phyloP scores from a whole-genome alignment of 1,140 invertebrate species.

The Papilio dardanus region DNA sequence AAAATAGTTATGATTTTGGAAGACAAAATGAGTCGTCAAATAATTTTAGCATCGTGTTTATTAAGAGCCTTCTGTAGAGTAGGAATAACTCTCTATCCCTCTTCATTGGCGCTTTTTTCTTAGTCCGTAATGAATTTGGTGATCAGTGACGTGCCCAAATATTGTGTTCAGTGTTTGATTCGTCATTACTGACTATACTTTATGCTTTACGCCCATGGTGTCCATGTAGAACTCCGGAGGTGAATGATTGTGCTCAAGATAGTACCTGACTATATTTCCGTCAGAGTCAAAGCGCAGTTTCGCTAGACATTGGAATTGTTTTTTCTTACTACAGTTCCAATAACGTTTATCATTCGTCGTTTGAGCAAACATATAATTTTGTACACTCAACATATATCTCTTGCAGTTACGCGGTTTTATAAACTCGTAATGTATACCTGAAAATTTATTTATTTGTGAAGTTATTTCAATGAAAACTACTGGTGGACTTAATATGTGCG shows the following conservation, averaged over 20 bases:
- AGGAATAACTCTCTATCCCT: too few species aligned
- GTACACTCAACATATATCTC: constrained; percentile 41
- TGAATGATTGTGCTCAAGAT: constrained; percentile 46
- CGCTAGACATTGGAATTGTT: constrained; percentile 49
- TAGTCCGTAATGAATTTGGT: too few species aligned
- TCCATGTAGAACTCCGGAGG: constrained; percentile 33
- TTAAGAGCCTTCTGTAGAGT: too few species aligned
- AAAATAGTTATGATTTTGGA: too few species aligned
- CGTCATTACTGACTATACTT: constrained; percentile 30
- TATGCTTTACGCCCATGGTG: constrained; percentile 14
- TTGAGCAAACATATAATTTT: constrained; percentile 50
- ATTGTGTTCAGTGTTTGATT: too few species aligned
- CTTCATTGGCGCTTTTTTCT: too few species aligned
- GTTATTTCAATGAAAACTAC: too few species aligned
- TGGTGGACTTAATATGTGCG: too few species aligned
- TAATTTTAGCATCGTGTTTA: too few species aligned
- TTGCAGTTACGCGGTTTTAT: constrained; percentile 31
- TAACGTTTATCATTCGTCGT: constrained; percentile 44
- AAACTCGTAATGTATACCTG: constrained; percentile 32
- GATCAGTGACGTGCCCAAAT: too few species aligned
- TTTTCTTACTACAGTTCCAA: constrained; percentile 55
- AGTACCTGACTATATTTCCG: constrained; percentile 28
- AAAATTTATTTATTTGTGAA: not conserved
- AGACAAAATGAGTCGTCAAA: too few species aligned
- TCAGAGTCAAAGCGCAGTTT: constrained; percentile 42